Base-by-base conservation (phyloP, 2,888 invertebrate genomes). In the Mechanitis messenoides region DNA sequence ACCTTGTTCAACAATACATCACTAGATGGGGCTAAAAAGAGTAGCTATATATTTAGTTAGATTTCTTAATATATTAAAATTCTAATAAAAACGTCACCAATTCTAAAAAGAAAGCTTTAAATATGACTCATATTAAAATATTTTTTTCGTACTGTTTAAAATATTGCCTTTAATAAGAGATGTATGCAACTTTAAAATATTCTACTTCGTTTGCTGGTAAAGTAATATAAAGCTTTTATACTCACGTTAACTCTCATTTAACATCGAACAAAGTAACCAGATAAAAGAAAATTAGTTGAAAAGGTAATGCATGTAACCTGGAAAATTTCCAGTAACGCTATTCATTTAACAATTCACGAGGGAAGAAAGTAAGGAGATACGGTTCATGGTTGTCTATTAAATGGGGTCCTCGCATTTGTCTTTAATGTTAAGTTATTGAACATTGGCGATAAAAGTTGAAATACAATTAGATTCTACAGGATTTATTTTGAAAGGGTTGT, bases 201-300 rank as follows among this genome's bases (percentile, higher is more conserved):
- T 50, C 31, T 50, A 31, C 2, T 31, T 50, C 28, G 31, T 50
- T 50, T 47, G 47, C n/a, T 47, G n/a, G 6, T 28, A 47, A 1
- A 2, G 47, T 20, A 47, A 20, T n/a, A 28, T 20, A 47, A 28
- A 4, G 47, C 20, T n/a, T n/a, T 20, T n/a, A 6, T 20, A 6
- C 6, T 28, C 7, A 28, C 63, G 61, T 64, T 61, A 59, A 46
- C 56, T 59, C 6, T 57, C 47, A 57, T 63, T 60, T 58, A 63
- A 53, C 59, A 54, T 62, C 56, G 53, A 59, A 59, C 63, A 58
- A 58, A 56, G 61, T 61, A 56, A 58, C 31, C 20, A 47, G 61
- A 59, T 66, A 58, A 66, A 58, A 60, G 66, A 58, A 60, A 60
- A 66, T 58, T 58, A 61, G 50, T 47, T 58, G 55, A 64, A 61